phyloP scores from a whole-genome alignment of 2,888 invertebrate species.

The Tholera decimalis region DNA sequence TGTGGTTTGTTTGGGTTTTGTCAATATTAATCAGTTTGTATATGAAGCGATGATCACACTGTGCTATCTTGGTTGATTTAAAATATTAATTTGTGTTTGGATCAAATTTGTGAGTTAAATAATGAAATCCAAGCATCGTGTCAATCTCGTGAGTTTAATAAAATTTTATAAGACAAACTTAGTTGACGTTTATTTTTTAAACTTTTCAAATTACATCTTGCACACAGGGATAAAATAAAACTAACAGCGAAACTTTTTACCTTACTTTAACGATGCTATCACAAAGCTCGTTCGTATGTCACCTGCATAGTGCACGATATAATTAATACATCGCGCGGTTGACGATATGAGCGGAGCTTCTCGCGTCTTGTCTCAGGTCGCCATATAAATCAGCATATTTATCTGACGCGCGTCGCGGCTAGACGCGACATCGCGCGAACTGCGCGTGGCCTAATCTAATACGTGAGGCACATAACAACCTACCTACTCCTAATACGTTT shows the following conservation, averaged over 20 bases:
- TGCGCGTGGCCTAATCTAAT: slow-evolving; percentile 68
- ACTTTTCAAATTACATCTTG: slow-evolving; percentile 19
- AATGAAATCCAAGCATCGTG: not conserved
- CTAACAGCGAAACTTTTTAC: slow-evolving; percentile 12
- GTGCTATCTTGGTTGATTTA: not conserved
- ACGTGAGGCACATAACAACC: slow-evolving; percentile 64
- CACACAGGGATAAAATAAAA: slow-evolving; percentile 24
- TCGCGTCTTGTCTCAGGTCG: slow-evolving; percentile 43
- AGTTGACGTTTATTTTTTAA: not conserved
- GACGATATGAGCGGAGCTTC: slow-evolving; percentile 34
- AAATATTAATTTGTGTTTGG: not conserved
- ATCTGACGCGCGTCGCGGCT: slow-evolving; percentile 53
- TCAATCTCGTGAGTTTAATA: not conserved
- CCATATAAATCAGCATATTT: slow-evolving; percentile 68
- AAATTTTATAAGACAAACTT: slow-evolving; percentile 4
- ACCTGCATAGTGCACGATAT: not conserved
- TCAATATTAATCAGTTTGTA: not conserved
- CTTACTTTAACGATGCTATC: slow-evolving; percentile 21
- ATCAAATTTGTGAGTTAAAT: no score
- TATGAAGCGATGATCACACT: not conserved
- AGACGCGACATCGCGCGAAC: slow-evolving; percentile 53
- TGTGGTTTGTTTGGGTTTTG: not conserved
- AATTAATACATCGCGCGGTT: slow-evolving; percentile 15
- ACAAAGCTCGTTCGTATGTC: slow-evolving; percentile 5
- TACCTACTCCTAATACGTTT: slow-evolving; percentile 12